A percentile compares a stretch with the other conserved stretches of the same genome.
phyloP scores from a whole-genome alignment of 2,888 invertebrate genomes.

The Agrilus mali region DNA sequence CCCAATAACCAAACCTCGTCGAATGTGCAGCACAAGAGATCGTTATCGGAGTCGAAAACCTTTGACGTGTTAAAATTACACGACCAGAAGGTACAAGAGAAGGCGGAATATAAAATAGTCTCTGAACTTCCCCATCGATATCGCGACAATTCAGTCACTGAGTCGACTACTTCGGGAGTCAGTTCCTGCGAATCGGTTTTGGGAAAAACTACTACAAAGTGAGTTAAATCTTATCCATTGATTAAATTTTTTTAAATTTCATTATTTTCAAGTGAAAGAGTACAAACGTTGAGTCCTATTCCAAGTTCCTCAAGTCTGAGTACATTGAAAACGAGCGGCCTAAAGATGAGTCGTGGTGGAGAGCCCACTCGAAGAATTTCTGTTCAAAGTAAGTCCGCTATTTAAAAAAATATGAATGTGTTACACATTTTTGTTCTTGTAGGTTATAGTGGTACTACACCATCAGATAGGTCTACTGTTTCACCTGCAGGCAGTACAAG shows the following conservation, averaged over 20 bases:
- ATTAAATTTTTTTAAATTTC: too few species aligned
- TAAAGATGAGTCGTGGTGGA: slow-evolving; percentile 33
- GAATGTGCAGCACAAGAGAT: slow-evolving; percentile 43
- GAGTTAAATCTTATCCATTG: slow-evolving; percentile 16
- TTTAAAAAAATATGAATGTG: background rate
- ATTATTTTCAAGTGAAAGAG: slow-evolving; percentile 46
- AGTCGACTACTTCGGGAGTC: slow-evolving; percentile 71
- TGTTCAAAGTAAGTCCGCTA: slow-evolving; percentile 38
- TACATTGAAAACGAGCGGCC: slow-evolving; percentile 23
- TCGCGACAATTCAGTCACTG: slow-evolving; percentile 50
- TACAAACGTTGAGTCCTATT: slow-evolving; percentile 75
- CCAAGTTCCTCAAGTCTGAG: slow-evolving; percentile 67
- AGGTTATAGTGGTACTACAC: slow-evolving; percentile 33
- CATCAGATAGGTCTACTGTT: slow-evolving; percentile 39
- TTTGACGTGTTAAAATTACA: slow-evolving; percentile 44
- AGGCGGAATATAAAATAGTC: slow-evolving; percentile 11
- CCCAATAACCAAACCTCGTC: slow-evolving; percentile 41
- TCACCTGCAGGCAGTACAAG: slow-evolving; percentile 40
- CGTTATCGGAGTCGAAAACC: slow-evolving; percentile 57
- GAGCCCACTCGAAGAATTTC: slow-evolving; percentile 43
- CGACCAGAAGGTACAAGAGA: slow-evolving; percentile 14
- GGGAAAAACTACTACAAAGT: slow-evolving; percentile 42
- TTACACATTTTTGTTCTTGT: background rate
- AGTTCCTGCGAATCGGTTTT: slow-evolving; percentile 68
- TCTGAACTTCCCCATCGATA: slow-evolving; percentile 34